Base-by-base conservation (phyloP, 2,797 vertebrate species). In the Pangasius krempfi region DNA sequence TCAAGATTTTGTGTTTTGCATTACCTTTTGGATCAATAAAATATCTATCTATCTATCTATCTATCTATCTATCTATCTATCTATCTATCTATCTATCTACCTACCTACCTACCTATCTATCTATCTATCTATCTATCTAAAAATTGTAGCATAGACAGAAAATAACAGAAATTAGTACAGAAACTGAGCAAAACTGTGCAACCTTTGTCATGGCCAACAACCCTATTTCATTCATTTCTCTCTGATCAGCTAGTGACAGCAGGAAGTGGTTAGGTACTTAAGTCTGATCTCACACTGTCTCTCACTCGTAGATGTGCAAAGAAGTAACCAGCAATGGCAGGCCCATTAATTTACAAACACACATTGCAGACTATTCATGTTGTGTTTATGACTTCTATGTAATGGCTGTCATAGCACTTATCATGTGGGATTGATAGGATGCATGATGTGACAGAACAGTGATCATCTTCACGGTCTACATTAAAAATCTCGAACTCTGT, bases 221-320 rank as follows among this genome's bases (percentile, higher is more conserved):
- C 27, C 2, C 8, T 10, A 27, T 64, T 64, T 64, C 62, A 2
- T 64, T 64, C 27, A 64, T 64, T 64, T 64, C 62, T n/a, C 2
- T 64, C 27, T 64, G 27, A n/a, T 90, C 91, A 90, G 12, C 52
- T 93, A 92, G 85, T 93, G 92, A 92, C 94, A 94, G 92, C 92
- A 90, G 89, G 91, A 91, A 93, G 90, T 91, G 92, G 86, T 93
- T 92, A 92, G 90, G 85, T 91, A 93, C 92, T 92, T 92, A 22
- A 70, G 22, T 40, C 25, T 40, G 47, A 73, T 82, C 66, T 68
- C 60, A 70, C 76, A 80, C 47, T 10, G 16, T 81, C 33, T 33
- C 87, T 88, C 27, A 83, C 37, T 87, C 25, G 18, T 14, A 70
- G 78, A 70, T 50, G 80, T 88, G 79, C 40, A 50, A 68, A 80